phyloP scores from a whole-genome alignment of 2,113 vertebrate genomes.

The Colinus virginianus region DNA sequence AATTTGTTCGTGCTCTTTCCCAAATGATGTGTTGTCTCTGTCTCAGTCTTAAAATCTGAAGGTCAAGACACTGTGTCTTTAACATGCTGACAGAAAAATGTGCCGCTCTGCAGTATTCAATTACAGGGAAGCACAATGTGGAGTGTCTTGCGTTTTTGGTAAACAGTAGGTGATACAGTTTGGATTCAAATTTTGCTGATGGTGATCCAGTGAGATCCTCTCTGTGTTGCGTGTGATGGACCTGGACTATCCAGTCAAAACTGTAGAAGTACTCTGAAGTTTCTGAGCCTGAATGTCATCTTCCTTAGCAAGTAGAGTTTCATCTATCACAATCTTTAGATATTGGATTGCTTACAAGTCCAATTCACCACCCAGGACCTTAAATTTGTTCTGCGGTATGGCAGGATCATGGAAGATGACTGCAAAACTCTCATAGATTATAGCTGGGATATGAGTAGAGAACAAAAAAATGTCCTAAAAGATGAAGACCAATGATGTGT shows the following conservation, averaged over 20 bases:
- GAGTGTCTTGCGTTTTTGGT: not conserved
- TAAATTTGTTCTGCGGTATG: not conserved
- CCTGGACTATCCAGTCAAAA: not conserved
- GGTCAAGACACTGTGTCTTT: not conserved
- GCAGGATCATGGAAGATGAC: not conserved
- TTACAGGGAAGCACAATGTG: not conserved
- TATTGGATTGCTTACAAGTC: not conserved
- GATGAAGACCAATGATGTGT: not conserved
- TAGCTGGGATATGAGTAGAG: not conserved
- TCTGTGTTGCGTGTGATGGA: not conserved
- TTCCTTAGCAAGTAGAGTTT: not conserved
- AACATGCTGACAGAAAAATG: not conserved
- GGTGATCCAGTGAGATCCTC: not conserved
- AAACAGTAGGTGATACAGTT: not conserved
- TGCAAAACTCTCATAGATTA: not conserved
- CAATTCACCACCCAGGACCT: not conserved
- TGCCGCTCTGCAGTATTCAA: not conserved
- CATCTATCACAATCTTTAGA: not conserved
- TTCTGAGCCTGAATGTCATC: not conserved
- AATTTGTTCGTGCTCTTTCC: not conserved
- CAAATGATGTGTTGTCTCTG: not conserved
- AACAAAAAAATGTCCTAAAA: not conserved
- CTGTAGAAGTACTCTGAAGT: not conserved
- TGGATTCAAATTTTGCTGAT: not conserved
- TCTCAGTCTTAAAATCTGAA: not conserved